These are phyloP conservation scores for Brachyopa scutellaris DNA, from an alignment of 2,888 invertebrate genomes.

Conservation along the genomic window DNA sequence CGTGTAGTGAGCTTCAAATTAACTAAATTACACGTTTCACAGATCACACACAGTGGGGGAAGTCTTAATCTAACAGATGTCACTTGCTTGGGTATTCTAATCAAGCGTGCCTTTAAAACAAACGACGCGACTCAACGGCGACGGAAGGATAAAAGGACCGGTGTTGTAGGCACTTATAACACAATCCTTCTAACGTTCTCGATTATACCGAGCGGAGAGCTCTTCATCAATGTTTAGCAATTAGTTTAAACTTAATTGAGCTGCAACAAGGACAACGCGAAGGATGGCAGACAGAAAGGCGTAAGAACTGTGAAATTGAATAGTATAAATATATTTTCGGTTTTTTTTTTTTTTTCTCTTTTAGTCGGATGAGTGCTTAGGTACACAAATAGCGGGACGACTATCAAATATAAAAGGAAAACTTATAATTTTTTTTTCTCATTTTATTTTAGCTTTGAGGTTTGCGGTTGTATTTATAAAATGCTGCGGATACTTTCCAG, in stretches of 20 bases:
- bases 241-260: constrained; percentile 39
- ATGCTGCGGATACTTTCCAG: background rate
- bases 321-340: background rate
- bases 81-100: constrained; percentile 32
- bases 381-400: background rate
- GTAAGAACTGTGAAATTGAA: background rate
- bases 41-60: constrained; percentile 2
- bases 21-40: constrained; percentile 30
- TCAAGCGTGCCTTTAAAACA: constrained; percentile 6
- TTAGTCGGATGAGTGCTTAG: background rate
- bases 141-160: background rate
- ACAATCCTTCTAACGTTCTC: background rate
- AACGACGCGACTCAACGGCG: background rate
- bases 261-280: constrained; percentile 8
- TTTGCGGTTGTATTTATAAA: background rate
- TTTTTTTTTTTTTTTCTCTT: background rate
- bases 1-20: constrained; percentile 4
- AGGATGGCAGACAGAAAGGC: background rate
- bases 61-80: constrained; percentile 39
- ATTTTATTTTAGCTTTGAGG: background rate
- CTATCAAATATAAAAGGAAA: background rate
- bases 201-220: constrained; percentile 3
- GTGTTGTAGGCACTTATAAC: background rate
- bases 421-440: background rate
- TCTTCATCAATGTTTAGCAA: constrained; percentile 11